These are phyloP conservation scores for Alentia gelatinosa DNA, from an alignment of 2,888 invertebrate species.

Conservation along the genomic window DNA sequence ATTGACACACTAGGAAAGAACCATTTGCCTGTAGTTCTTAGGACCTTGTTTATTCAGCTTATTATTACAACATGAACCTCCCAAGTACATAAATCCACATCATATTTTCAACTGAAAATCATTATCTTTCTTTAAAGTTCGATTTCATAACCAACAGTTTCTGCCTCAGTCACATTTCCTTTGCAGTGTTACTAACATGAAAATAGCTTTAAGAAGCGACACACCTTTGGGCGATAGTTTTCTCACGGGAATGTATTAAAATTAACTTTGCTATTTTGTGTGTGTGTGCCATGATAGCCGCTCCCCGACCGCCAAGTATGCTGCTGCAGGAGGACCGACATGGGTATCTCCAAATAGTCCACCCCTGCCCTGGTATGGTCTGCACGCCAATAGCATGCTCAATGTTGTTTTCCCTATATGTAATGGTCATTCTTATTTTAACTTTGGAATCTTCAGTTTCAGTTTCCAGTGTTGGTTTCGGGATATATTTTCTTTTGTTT, in stretches of 20 bases:
- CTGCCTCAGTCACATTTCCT: no score
- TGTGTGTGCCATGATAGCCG: background rate
- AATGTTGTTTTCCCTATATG: background rate
- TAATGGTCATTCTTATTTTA: background rate
- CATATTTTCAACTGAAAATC: no score
- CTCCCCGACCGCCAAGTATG: slow-evolving; percentile 16
- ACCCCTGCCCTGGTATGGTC: slow-evolving; percentile 45
- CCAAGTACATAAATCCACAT: no score
- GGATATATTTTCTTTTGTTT: background rate
- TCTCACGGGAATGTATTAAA: background rate
- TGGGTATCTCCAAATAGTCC: slow-evolving; percentile 48
- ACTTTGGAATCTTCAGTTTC: background rate
- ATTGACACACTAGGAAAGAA: no score
- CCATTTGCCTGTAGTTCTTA: no score
- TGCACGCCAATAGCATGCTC: background rate
- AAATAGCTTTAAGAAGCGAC: background rate
- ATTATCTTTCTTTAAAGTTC: no score
- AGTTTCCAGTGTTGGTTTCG: background rate
- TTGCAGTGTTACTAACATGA: background rate
- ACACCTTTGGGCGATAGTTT: background rate
- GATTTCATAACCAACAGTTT: no score
- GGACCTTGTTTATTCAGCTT: no score
- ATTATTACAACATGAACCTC: no score
- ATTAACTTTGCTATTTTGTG: background rate
- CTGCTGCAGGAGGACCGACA: slow-evolving; percentile 46